A percentile compares a stretch with the other conserved stretches of the same genome.
These are phyloP conservation scores for Zygogramma bicolorata DNA, from an alignment of 2,888 invertebrate genomes.

Conservation along the genomic window DNA sequence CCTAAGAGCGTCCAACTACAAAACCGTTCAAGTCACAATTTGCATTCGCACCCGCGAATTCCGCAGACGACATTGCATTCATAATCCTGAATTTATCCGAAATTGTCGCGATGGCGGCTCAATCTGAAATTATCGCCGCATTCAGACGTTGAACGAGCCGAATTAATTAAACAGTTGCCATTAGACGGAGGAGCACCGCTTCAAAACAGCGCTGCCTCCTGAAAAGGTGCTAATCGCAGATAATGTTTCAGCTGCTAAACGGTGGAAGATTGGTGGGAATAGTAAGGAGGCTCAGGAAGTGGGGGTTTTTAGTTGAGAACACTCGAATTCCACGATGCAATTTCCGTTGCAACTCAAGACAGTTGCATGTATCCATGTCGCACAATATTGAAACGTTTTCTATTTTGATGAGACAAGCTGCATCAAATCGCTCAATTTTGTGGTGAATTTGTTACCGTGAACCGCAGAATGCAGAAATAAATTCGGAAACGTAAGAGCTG, in stretches of 20 bases:
- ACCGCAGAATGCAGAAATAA: too few species aligned
- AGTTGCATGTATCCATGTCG: too few species aligned
- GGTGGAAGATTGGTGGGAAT: not conserved
- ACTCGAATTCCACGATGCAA: too few species aligned
- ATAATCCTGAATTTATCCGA: not conserved
- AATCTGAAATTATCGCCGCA: not conserved
- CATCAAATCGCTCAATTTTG: too few species aligned
- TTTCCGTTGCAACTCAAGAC: too few species aligned
- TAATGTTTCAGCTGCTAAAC: not conserved
- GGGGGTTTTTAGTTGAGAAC: too few species aligned
- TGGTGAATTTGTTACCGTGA: too few species aligned
- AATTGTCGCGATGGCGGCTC: not conserved
- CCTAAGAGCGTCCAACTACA: too few species aligned
- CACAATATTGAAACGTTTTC: too few species aligned
- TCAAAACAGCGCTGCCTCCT: not conserved
- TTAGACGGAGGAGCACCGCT: not conserved
- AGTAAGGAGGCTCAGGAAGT: not conserved
- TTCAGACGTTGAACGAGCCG: not conserved
- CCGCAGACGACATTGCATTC: not conserved
- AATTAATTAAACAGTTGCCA: not conserved
- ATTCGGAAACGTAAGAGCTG: too few species aligned
- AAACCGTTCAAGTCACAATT: not conserved
- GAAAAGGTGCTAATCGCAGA: not conserved
- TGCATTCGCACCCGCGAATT: not conserved
- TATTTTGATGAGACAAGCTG: too few species aligned